phyloP scores from a whole-genome alignment of 2,113 vertebrate genomes.

The Sturnus vulgaris region DNA sequence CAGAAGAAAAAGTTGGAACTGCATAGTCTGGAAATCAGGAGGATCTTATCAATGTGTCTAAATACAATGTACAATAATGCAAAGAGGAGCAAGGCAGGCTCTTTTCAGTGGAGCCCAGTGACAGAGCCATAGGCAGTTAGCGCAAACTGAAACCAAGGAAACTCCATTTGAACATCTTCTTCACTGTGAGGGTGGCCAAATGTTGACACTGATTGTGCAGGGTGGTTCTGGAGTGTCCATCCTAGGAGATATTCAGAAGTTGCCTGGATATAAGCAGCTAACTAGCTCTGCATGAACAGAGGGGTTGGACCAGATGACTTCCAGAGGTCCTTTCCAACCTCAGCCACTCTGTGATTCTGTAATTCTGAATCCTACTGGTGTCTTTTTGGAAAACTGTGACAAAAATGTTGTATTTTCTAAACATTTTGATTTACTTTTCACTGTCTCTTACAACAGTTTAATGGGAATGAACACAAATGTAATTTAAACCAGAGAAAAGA shows the following conservation, averaged over 20 bases:
- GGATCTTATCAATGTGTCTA: background rate
- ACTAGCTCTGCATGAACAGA: background rate
- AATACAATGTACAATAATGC: background rate
- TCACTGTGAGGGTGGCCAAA: background rate
- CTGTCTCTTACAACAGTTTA: background rate
- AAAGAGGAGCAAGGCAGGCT: background rate
- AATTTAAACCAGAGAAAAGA: background rate
- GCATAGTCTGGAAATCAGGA: background rate
- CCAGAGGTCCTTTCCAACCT: background rate
- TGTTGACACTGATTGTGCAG: accelerated
- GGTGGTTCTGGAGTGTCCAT: background rate
- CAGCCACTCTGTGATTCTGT: background rate
- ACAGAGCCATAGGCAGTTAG: background rate
- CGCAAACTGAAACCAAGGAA: background rate
- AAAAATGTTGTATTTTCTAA: background rate
- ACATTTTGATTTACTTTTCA: background rate
- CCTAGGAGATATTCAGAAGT: background rate
- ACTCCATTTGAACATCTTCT: background rate
- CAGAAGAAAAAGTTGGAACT: background rate
- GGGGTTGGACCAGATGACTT: background rate
- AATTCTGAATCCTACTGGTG: background rate
- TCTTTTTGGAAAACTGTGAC: background rate
- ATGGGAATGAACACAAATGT: background rate
- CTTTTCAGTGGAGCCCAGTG: background rate
- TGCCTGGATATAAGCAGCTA: background rate